Evolutionary conservation across 2,888 invertebrate genomes (phyloP).

Genomic region (Orthosia gracilis): DNA sequence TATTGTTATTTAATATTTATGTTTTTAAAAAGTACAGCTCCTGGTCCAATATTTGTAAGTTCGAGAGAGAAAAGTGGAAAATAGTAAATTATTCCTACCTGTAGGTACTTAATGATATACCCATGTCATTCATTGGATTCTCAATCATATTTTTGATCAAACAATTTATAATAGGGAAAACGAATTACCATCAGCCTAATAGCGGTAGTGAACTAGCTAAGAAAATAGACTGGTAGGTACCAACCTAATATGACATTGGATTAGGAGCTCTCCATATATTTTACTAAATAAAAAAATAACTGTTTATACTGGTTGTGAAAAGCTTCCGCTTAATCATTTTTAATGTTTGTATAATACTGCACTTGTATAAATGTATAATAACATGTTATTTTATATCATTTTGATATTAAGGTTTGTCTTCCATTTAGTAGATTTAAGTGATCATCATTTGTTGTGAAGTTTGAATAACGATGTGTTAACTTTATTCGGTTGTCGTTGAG

Average conservation of each 20-base stretch:
- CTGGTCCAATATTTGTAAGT: background rate
- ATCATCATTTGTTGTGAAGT: conserved; percentile 64
- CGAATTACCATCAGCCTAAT: background rate
- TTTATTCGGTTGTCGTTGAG: conserved; percentile 36
- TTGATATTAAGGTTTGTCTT: conserved; percentile 76
- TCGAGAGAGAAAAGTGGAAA: background rate
- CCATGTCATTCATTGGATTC: too few species aligned
- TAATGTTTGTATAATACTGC: conserved; percentile 25
- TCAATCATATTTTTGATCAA: background rate
- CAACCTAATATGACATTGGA: background rate
- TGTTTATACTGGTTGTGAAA: conserved; percentile 63
- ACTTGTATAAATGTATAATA: conserved; percentile 56
- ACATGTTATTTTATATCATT: conserved; percentile 62
- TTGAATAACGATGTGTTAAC: conserved; percentile 24
- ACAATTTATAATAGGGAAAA: background rate
- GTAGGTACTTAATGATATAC: too few species aligned
- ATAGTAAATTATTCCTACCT: background rate
- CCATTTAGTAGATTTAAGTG: conserved; percentile 75
- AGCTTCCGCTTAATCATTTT: conserved; percentile 36
- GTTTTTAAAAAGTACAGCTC: conserved; percentile 20
- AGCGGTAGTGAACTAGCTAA: background rate
- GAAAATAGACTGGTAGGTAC: background rate
- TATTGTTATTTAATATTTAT: conserved; percentile 21
- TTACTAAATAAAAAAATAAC: background rate
- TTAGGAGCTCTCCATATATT: background rate